phyloP scores from a whole-genome alignment of 2,888 invertebrate species.

The Piscicola geometra region DNA sequence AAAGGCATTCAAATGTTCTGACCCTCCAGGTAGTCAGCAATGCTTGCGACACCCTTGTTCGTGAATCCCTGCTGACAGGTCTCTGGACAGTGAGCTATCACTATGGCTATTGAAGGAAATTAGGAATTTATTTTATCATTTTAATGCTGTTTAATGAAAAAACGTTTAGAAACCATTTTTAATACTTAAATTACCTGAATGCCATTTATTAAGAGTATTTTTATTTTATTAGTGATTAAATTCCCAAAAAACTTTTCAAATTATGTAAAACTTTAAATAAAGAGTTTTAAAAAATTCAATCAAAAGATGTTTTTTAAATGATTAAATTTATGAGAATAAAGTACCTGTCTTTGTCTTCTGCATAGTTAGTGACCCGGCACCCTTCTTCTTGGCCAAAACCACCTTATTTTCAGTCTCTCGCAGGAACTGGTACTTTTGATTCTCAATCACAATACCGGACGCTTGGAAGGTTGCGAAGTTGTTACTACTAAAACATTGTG shows the following conservation, averaged over 20 bases:
- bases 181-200: too few species aligned
- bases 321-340: not conserved
- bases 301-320: too few species aligned
- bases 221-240: too few species aligned
- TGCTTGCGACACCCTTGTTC: constrained; percentile 45
- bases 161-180: constrained; percentile 2
- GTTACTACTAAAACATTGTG: constrained; percentile 43
- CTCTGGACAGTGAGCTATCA: constrained; percentile 45
- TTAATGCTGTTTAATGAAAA: not conserved
- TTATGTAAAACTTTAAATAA: too few species aligned
- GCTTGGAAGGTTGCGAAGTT: constrained; percentile 42
- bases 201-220: too few species aligned
- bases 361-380: constrained; percentile 43
- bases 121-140: too few species aligned
- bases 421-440: constrained; percentile 46
- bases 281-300: too few species aligned
- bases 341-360: constrained; percentile 44
- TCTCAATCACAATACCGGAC: constrained; percentile 41
- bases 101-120: constrained; percentile 43
- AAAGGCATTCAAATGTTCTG: constrained; percentile 42
- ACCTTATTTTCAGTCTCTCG: constrained; percentile 44
- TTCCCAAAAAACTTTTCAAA: too few species aligned
- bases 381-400: constrained; percentile 46
- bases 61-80: constrained; percentile 45
- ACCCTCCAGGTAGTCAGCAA: constrained; percentile 46